Evolutionary conservation across 1,140 invertebrate species (phyloP).

Genomic region (Zaprionus nigranus): DNA sequence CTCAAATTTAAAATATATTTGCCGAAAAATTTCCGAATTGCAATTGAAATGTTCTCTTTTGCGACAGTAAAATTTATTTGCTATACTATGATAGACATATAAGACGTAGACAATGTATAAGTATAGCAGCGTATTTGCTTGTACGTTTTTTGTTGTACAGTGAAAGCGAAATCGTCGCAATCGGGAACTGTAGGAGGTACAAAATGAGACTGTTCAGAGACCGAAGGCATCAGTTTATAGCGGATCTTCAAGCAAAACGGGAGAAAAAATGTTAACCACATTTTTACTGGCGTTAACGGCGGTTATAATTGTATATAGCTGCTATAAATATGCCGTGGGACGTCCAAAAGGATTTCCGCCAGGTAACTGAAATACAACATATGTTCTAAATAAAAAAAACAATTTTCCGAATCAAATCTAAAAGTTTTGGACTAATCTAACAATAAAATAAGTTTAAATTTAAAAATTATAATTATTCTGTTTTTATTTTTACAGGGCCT

Average conservation of each 20-base stretch:
- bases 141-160: slow-evolving; percentile 2
- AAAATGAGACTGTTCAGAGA: slow-evolving; percentile 35
- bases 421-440: no score
- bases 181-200: slow-evolving; percentile 25
- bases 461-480: background rate
- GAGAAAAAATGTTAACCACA: slow-evolving; percentile 67
- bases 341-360: slow-evolving; percentile 72
- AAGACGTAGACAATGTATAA: background rate
- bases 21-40: background rate
- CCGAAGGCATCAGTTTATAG: slow-evolving; percentile 40
- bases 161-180: slow-evolving; percentile 25
- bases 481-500: slow-evolving; percentile 52
- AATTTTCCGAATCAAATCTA: no score
- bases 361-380: slow-evolving; percentile 35
- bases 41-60: background rate
- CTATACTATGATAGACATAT: background rate
- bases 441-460: background rate
- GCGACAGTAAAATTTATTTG: background rate
- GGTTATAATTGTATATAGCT: slow-evolving; percentile 49
- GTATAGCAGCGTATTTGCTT: background rate
- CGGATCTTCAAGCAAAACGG: slow-evolving; percentile 26
- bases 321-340: slow-evolving; percentile 63
- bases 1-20: background rate
- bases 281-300: slow-evolving; percentile 51
- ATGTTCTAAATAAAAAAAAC: background rate